Base-by-base conservation (phyloP, 2,797 vertebrate species). In the Thalassophryne amazonica region DNA sequence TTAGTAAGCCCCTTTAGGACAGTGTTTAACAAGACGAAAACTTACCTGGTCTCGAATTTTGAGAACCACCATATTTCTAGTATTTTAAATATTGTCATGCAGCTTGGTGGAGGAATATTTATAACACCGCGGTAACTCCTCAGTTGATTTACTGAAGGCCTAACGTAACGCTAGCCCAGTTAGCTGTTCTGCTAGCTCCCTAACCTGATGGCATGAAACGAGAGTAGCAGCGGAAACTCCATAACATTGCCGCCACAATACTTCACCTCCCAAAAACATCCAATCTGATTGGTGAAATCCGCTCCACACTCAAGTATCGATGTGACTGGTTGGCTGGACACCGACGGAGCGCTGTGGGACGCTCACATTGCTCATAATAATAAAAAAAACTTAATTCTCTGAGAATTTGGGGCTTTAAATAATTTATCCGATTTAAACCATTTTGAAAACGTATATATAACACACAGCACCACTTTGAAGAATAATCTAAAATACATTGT, bases 21-120 rank as follows among this genome's bases (percentile, higher is more conserved):
- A 15, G 34, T 37, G 39, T 63, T 60, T 45, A 34, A 41, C 27
- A 43, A 20, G 73, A 21, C 6, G 17, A 22, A 47, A 43, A 56
- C 86, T 68, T 73, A 90, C 88, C 88, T 90, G 88, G 81, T 90
- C 88, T 85, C 87, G 79, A 42, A 90, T 89, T 86, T 89, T 90
- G 86, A 90, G 87, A 81, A 90, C 87, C 86, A 88, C 87, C 87
- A 90, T 90, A 84, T 88, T 89, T 85, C 68, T 76, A 65, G 37
- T 59, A 50, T 82, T 62, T 76, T 56, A 78, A 33, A 27, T 62
- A 65, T 71, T 84, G 74, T 87, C 87, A 78, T 83, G 71, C 82
- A 87, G 84, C 73, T 66, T 75, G 75, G 85, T 83, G 77, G 59
- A 81, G 38, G 13, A 15, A 6, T 55, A 17, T 60, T 32, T 13